phyloP scores from a whole-genome alignment of 2,113 vertebrate species.

The Pedetes capensis region DNA sequence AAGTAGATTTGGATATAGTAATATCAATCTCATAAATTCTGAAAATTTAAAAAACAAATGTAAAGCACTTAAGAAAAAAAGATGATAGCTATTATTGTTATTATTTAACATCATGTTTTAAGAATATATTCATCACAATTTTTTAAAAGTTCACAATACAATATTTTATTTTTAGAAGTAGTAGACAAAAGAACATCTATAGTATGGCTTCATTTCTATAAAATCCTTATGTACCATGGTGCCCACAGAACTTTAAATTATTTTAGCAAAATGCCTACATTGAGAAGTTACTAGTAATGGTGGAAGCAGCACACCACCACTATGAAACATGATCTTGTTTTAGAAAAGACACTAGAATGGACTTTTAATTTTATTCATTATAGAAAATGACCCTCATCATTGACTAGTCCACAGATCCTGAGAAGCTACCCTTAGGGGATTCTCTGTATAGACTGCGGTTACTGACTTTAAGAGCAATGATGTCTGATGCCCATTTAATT shows the following conservation, averaged over 20 bases:
- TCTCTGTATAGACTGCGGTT: slow-evolving; percentile 42
- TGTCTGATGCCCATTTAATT: slow-evolving; percentile 55
- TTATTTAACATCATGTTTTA: slow-evolving; percentile 26
- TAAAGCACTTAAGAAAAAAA: neutral
- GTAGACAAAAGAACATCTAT: neutral
- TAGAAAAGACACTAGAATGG: slow-evolving; percentile 17
- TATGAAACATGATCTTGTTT: slow-evolving; percentile 36
- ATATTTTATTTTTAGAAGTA: neutral
- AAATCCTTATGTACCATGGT: neutral
- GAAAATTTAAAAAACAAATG: slow-evolving; percentile 32
- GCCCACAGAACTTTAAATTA: neutral
- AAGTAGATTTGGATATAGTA: neutral
- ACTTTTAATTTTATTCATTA: slow-evolving; percentile 66
- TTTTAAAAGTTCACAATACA: neutral
- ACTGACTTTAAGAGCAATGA: slow-evolving; percentile 41
- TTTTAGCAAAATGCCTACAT: neutral
- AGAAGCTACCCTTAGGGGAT: slow-evolving; percentile 22
- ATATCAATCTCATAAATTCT: slow-evolving; percentile 13
- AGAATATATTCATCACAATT: neutral
- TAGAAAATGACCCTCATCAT: slow-evolving; percentile 59
- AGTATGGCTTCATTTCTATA: neutral
- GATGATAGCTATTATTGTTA: neutral
- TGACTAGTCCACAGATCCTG: slow-evolving; percentile 25
- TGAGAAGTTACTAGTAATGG: slow-evolving; percentile 21
- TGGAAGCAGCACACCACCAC: neutral